These are phyloP conservation scores for Crax fasciolata DNA, from an alignment of 2,797 vertebrate species.

Conservation along the genomic window DNA sequence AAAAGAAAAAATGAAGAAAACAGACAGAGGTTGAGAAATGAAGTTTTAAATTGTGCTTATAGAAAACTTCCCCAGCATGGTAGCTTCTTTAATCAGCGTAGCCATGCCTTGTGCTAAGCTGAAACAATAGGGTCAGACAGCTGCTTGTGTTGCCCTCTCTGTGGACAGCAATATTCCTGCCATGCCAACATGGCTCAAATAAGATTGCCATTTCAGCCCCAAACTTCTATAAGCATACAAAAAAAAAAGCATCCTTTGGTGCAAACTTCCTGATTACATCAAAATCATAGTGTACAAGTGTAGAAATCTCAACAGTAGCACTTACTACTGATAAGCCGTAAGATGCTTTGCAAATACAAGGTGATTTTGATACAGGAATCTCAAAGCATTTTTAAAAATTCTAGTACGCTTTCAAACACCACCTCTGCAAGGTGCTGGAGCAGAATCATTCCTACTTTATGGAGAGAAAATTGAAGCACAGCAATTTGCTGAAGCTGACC, in stretches of 20 bases:
- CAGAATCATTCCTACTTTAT: background rate
- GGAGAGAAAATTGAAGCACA: background rate
- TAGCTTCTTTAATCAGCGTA: background rate
- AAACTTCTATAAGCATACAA: background rate
- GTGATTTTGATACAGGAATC: background rate
- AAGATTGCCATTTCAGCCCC: background rate
- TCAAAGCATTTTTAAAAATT: background rate
- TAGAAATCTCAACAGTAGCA: background rate
- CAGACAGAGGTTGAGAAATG: background rate
- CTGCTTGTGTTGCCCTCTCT: background rate
- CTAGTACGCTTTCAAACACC: background rate
- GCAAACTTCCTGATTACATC: background rate
- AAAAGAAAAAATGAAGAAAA: background rate
- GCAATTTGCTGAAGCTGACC: background rate
- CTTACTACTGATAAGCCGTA: background rate
- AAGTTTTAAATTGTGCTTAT: background rate
- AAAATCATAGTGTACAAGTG: background rate
- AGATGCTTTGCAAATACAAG: background rate
- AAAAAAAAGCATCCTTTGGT: too few relatives aligned
- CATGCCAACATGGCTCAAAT: background rate
- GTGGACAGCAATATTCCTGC: too few relatives aligned
- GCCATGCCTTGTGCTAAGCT: background rate
- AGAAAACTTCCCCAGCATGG: background rate
- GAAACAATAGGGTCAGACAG: background rate
- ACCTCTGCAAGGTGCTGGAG: background rate